Percentiles rank a stretch among this genome's conserved stretches.
Conservation (phyloP, 2,888 invertebrate species). For the Eristalis pertinax region DNA sequence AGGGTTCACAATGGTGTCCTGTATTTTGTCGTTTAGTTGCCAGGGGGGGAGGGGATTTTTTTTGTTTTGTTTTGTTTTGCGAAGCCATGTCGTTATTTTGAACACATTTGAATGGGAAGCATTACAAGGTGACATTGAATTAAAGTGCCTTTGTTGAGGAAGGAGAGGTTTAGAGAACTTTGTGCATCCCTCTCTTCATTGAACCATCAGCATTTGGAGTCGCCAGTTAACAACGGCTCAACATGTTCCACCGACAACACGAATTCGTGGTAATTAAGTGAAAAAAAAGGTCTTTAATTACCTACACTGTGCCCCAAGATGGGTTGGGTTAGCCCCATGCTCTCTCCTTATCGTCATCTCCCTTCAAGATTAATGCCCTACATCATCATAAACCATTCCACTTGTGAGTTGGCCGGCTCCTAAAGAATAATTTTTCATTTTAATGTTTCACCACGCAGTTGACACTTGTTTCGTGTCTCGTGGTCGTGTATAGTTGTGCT, state of each 20-base stretch:
- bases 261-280: not conserved
- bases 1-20: not conserved
- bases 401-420: not conserved
- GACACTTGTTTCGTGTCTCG: constrained; percentile 60
- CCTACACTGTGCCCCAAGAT: not conserved
- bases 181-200: too few species aligned
- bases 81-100: not conserved
- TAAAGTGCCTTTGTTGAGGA: too few species aligned
- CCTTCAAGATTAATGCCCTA: not conserved
- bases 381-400: not conserved
- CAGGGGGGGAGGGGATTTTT: too few species aligned
- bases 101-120: too few species aligned
- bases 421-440: constrained; percentile 54
- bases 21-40: not conserved
- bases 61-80: not conserved
- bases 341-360: not conserved
- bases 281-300: not conserved
- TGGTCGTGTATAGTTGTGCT: not conserved
- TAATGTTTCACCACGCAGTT: constrained; percentile 26
- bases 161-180: too few species aligned
- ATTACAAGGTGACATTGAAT: too few species aligned
- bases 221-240: too few species aligned
- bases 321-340: not conserved
- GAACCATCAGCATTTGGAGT: too few species aligned
- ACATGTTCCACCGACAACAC: not conserved